Evolutionary conservation across 2,797 vertebrate genomes (phyloP), one percentile per base, ranked within the genome.

Genomic region (Chelon labrosus): DNA sequence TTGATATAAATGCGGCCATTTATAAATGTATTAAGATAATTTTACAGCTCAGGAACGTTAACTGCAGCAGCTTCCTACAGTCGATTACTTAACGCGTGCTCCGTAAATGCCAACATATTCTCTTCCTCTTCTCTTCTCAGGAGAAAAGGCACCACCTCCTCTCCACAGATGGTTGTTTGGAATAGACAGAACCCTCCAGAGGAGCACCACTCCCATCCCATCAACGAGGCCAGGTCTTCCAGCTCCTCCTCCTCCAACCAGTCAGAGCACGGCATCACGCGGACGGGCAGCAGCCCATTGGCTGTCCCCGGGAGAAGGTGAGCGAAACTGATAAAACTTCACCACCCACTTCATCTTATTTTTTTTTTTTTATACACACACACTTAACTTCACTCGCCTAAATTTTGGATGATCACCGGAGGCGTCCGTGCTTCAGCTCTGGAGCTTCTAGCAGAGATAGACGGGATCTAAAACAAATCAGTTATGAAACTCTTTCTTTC

Each of bases 231-330:
- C 55, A 95, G 92, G 85, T 97, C 96, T 68, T 99, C 97, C 77
- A 98, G 97, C 85, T 98, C 97, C 38, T 99, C 97, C 1, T 98
- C 97, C 53, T 98, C 97, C 56, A 97, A 97, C 90, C 97, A 98
- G 69, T 98, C 97, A 27, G 98, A 99, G 71, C 91, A 91, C 1
- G 93, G 88, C 63, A 91, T 94, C 85, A 92, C 94, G 16, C 95
- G 96, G 70, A 91, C 95, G 10, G 97, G 97, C 82, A 99, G 97
- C 93, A 99, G 97, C 91, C 98, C 98, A 0, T 85, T 99, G 91
- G 97, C 98, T 83, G 98, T 99, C 39, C 95, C 95, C 0, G 91
- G 91, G n/a, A 89, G 85, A 77, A 90, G 93, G 95, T 95, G 17
- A 86, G 86, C 20, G 8, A 39, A 31, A 4, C 11, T 2, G 0